These are phyloP conservation scores for Sinocyclocheilus grahami DNA, from an alignment of 2,113 vertebrate species.

Conservation along the genomic window DNA sequence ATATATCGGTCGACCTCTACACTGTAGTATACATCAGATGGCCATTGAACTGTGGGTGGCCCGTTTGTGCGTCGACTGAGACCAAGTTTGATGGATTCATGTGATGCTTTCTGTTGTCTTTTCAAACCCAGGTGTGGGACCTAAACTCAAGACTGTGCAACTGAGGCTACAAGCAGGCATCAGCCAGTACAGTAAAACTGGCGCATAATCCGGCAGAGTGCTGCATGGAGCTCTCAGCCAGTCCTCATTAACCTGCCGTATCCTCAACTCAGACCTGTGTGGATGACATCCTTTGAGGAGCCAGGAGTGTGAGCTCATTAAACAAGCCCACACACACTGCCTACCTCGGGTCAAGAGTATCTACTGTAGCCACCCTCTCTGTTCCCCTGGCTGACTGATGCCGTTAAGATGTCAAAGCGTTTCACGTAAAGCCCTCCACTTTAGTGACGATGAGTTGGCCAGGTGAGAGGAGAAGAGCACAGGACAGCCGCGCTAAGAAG, in stretches of 20 bases:
- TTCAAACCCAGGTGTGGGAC: slow-evolving; percentile 9
- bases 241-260: slow-evolving; percentile 56
- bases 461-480: background rate
- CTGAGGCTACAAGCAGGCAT: background rate
- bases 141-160: slow-evolving; percentile 19
- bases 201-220: slow-evolving; percentile 19
- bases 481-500: background rate
- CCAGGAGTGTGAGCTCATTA: slow-evolving; percentile 54
- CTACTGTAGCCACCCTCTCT: slow-evolving; percentile 45
- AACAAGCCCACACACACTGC: slow-evolving; percentile 56
- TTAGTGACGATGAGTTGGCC: slow-evolving; percentile 30
- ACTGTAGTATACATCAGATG: background rate
- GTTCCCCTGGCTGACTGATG: slow-evolving; percentile 52
- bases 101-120: slow-evolving; percentile 29
- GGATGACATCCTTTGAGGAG: slow-evolving; percentile 48
- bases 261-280: slow-evolving; percentile 44
- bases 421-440: slow-evolving; percentile 42
- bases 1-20: no score
- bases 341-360: slow-evolving; percentile 53
- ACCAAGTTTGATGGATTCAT: slow-evolving; percentile 11
- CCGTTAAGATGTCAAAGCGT: slow-evolving; percentile 39
- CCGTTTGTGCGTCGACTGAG: background rate
- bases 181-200: slow-evolving; percentile 22
- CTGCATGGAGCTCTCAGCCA: slow-evolving; percentile 49
- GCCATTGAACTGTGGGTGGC: background rate